A percentile compares a stretch with the other conserved stretches of the same genome.
These are phyloP conservation scores for Hymenochirus boettgeri DNA, from an alignment of 2,113 vertebrate genomes.

Conservation along the genomic window DNA sequence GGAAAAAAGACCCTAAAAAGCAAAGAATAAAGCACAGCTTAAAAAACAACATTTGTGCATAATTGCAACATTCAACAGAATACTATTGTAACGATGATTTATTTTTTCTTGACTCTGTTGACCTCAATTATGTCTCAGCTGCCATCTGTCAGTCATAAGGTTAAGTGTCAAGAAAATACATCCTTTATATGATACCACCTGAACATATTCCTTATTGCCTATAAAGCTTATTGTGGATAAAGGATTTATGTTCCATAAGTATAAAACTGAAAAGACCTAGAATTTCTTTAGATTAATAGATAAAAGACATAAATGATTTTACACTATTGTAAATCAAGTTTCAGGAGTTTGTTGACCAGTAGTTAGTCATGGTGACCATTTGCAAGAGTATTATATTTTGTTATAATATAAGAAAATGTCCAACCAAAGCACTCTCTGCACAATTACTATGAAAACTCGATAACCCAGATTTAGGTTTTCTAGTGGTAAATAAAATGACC, in stretches of 20 bases:
- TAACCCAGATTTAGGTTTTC: too few relatives aligned
- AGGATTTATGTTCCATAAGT: not conserved
- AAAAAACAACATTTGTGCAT: not conserved
- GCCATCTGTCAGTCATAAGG: slow-evolving; percentile 38
- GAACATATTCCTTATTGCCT: too few relatives aligned
- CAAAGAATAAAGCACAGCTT: not conserved
- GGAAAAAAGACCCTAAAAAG: not conserved
- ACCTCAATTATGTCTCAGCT: slow-evolving; percentile 37
- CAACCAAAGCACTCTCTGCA: too few relatives aligned
- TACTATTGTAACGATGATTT: slow-evolving; percentile 36
- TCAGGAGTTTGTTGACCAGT: too few relatives aligned
- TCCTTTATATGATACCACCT: slow-evolving; percentile 23
- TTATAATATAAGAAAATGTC: too few relatives aligned
- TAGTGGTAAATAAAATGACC: too few relatives aligned
- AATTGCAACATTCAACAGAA: slow-evolving; percentile 14
- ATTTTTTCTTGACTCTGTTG: slow-evolving; percentile 36
- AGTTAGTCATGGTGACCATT: too few relatives aligned
- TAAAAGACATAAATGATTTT: not conserved
- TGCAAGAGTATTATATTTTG: too few relatives aligned
- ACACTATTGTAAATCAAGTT: too few relatives aligned
- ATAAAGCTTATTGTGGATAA: slow-evolving; percentile 6
- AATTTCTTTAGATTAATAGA: not conserved
- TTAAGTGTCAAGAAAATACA: slow-evolving; percentile 36
- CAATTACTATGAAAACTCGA: too few relatives aligned
- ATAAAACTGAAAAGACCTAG: not conserved